Base-by-base conservation (phyloP, 2,888 invertebrate genomes). In the Drepana falcataria region DNA sequence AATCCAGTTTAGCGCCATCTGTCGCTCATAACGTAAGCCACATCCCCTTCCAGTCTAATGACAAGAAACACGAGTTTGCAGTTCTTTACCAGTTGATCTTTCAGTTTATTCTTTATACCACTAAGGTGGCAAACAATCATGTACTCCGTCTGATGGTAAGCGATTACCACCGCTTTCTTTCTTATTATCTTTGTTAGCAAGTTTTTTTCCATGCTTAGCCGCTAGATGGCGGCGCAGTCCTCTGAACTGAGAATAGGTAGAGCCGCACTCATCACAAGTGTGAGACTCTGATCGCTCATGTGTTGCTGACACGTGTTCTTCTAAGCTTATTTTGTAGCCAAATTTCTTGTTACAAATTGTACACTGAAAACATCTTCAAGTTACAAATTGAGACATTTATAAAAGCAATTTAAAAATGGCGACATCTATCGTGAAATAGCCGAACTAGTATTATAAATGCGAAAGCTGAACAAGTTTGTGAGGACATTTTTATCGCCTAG, bases 291-390 rank as follows among this genome's bases (percentile, higher is more conserved):
- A 73, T 0, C 78, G 75, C 6, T 81, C 83, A 62, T 91, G 90
- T 0, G 78, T 60, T 0, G 81, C 72, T 0, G 82, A 70, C 2
- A 89, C 68, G 58, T 91, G 90, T 53, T 90, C 90, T 49, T 83
- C 80, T 2, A 91, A 51, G 37, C 85, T 88, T 4, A 77, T 61
- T 64, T 89, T 91, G 67, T 89, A 89, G 0, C 87, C 88, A 48
- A 88, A 89, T 53, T 83, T 86, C 60, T 89, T 89, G 35, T 66
- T 71, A 68, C 90, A 90, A 9, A 87, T 76, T 33, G 73, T 68
- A 53, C 90, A 90, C 90, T 90, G 81, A 0, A 79, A 84, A 47
- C 33, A 33, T 2, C 21, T 3, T 48, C 6, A 52, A 44, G 35
- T 47, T 49, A 1, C 3, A 33, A 33, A 44, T 47, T 35, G 3